Percentiles rank a stretch among this genome's conserved stretches.
Evolutionary conservation across 2,888 invertebrate species (phyloP).

Genomic region (Meiosimyza decipiens): DNA sequence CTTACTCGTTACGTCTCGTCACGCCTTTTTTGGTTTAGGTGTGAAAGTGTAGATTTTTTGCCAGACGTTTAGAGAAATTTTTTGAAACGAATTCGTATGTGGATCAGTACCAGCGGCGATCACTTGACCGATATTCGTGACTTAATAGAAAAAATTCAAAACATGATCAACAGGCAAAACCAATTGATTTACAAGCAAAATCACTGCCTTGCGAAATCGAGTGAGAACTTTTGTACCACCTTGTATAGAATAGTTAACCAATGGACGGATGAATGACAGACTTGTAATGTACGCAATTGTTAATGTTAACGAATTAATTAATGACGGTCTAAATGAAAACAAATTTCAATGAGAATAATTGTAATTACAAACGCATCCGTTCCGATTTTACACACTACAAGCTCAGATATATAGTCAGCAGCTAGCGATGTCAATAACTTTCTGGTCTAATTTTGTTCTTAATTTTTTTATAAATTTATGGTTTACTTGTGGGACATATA

Average conservation of each 20-base stretch:
- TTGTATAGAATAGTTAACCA: background rate
- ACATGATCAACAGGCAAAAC: background rate
- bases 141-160: background rate
- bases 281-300: slow-evolving; percentile 6
- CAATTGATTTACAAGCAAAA: no score
- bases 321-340: slow-evolving; percentile 4
- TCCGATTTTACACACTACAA: slow-evolving; percentile 1
- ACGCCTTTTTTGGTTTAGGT: no score
- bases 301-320: slow-evolving; percentile 26
- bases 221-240: no score
- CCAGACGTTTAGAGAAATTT: no score
- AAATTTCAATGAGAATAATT: background rate
- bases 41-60: no score
- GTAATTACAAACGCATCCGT: slow-evolving; percentile 8
- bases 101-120: no score
- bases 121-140: no score
- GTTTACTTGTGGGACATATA: background rate
- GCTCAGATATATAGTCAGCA: background rate
- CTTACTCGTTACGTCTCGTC: no score
- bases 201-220: no score
- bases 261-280: background rate
- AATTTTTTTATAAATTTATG: background rate
- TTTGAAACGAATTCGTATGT: no score
- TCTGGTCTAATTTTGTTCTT: background rate
- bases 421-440: background rate